Evolutionary conservation across 2,797 vertebrate genomes (phyloP), one percentile per base, ranked within the genome.

Genomic region (Danio tinwini): DNA sequence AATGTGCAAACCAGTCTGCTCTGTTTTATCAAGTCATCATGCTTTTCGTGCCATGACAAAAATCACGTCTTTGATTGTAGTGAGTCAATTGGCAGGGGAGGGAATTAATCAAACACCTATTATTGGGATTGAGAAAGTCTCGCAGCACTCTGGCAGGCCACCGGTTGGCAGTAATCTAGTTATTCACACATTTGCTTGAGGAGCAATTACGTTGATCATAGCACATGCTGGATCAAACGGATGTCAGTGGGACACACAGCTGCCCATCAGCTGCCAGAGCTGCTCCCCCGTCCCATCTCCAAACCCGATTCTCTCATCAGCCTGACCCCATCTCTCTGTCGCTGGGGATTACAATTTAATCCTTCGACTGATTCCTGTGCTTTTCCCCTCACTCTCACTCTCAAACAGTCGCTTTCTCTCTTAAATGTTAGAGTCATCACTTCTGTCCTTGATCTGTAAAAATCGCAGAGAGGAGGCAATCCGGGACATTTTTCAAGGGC

Each of bases 301-400:
- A 65, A 79, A 84, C 81, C 80, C 78, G 76, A 62, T 9, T 75
- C 40, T 76, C 81, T 87, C 90, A 87, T 83, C 86, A 76, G 83
- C 82, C 73, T 71, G 50, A 90, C 90, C 88, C 87, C 89, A 91
- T 93, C 90, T 90, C 85, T 79, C 78, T 80, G 65, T 82, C 85
- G 83, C 86, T 85, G 87, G 85, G 89, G 91, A 93, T 94, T 94
- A 94, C 88, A 86, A 82, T 71, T 81, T 93, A 93, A 94, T 93
- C 92, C 83, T 29, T 83, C 85, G 76, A 71, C 74, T 86, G 81
- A 81, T 70, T 84, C 61, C 75, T 79, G 58, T 76, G 13, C 68
- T 77, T 80, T 78, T 53, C 14, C 21, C 37, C 50, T 71, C 64
- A 11, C 4, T 82, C 81, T 88, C 81, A 82, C 81, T 85, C 79